Base-by-base conservation (phyloP, 2,113 vertebrate species). In the Esox niger region DNA sequence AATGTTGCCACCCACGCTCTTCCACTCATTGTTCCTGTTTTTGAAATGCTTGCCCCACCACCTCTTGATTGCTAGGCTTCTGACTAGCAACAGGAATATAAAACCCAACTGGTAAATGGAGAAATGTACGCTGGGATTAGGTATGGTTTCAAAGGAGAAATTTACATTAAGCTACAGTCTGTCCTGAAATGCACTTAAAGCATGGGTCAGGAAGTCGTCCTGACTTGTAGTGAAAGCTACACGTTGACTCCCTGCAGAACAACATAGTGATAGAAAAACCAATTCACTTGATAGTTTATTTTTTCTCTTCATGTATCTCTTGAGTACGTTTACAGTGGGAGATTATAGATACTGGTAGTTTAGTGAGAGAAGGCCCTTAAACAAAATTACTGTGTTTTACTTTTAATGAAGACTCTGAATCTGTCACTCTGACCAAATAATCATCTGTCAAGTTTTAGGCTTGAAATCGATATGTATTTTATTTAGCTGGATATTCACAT, bases 401-500 rank as follows among this genome's bases (percentile, higher is more conserved):
- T 17, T 17, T 71, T 6, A 31, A 38, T n/a, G 68, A 59, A 26
- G 20, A 49, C 59, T 0, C 29, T 43, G 68, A 58, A 64, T 26
- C 10, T 43, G 32, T 55, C 70, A 69, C 56, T 70, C 65, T 62
- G 65, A 79, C 61, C 71, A 80, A 73, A 75, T 52, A 43, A 69
- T 69, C 68, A 62, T 27, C 13, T 67, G 1, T 72, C 75, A 49
- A 81, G 82, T 52, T 65, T 55, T 58, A 46, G 38, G 15, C 25
- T 70, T 66, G 71, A 38, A 43, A 35, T 1, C n/a, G 1, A 59
- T 25, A 6, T 62, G 5, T 67, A 56, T 80, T 61, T 74, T 31
- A 70, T 72, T 71, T 52, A 71, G 73, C 78, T 76, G 77, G 74
- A 78, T 73, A 60, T 79, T 61, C 47, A 31, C 27, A 25, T 60